These are phyloP conservation scores for Himantopus leucocephalus DNA, from an alignment of 2,113 vertebrate species.

Conservation along the genomic window DNA sequence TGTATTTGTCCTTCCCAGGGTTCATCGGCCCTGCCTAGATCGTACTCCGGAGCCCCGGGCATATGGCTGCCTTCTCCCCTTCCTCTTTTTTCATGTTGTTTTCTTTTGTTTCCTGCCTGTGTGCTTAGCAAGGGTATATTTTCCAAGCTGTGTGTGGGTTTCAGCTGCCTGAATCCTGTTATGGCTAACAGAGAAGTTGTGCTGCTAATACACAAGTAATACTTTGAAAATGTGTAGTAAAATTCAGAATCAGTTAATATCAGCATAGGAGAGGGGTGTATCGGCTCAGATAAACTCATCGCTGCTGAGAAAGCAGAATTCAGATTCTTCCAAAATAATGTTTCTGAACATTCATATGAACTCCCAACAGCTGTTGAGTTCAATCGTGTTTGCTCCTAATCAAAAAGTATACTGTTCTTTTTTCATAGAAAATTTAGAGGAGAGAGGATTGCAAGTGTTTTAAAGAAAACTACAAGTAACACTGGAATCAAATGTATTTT, in stretches of 20 bases:
- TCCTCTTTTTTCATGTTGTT: slow-evolving; percentile 18
- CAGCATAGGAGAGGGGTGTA: not conserved
- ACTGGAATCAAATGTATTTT: not conserved
- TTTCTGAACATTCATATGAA: slow-evolving; percentile 32
- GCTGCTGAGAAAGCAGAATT: slow-evolving; percentile 46
- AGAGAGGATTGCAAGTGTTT: not conserved
- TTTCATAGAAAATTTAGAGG: not conserved
- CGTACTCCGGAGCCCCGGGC: rapidly evolving
- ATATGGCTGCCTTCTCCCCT: not conserved
- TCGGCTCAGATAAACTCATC: not conserved
- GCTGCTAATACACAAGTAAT: not conserved
- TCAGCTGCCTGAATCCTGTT: not conserved
- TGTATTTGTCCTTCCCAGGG: not conserved
- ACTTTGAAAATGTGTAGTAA: not conserved
- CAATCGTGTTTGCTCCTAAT: not conserved
- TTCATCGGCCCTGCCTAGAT: not conserved
- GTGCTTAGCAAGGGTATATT: not conserved
- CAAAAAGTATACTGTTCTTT: not conserved
- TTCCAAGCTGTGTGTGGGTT: not conserved
- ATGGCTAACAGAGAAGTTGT: not conserved
- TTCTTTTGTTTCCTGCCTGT: not conserved
- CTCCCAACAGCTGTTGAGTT: slow-evolving; percentile 40
- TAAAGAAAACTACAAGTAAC: not conserved
- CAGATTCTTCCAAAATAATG: slow-evolving; percentile 9
- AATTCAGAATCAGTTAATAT: not conserved